Base-by-base conservation (phyloP, 1,140 invertebrate genomes). In the Magallana gigas region DNA sequence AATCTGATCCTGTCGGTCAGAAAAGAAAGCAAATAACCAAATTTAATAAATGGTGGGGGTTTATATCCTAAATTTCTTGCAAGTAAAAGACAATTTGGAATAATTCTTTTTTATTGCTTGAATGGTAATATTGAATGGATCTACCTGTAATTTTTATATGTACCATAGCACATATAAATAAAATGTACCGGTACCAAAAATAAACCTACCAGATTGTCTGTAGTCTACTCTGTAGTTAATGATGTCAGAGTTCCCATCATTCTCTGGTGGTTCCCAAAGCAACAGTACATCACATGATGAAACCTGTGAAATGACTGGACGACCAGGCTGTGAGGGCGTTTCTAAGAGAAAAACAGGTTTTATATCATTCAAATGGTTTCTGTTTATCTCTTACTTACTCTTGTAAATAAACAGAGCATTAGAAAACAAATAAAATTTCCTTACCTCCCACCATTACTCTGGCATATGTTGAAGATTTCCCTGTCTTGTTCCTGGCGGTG, bases 271-370 rank as follows among this genome's bases (percentile, higher is more conserved):
- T 83, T 93, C 91, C 95, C 95, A 95, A 56, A 94, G 96, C 7
- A 99, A 94, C 1, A 99, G 96, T 2, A 98, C 97, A 94, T 99
- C 98, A 0, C 96, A 97, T 91, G 98, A 97, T 0, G 98, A 98
- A 6, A 97, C 94, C 57, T 98, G 96, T 8, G 96, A 94, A n/a
- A 97, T 96, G 90, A 97, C 97, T 0, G 98, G 98, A 18, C 98
- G 97, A 92, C 98, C 98, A 0, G 98, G 98, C 18, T 97, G 96
- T 90, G 96, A 96, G 0, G 98, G 98, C 11, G 96, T 88, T 96
- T 83, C 96, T 94, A 87, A 12, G 90, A 89, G 85, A n/a, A 85
- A 64, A 76, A 8, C 2, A 48, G 3, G 36, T 48, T 48, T 48
- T 48, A 16, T 36, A 84, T 84, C 0, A 84, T 18, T 60, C 14